Percentiles rank a stretch among this genome's conserved stretches.
These are phyloP conservation scores for Erythrolamprus reginae DNA, from an alignment of 2,113 vertebrate genomes.

Conservation along the genomic window DNA sequence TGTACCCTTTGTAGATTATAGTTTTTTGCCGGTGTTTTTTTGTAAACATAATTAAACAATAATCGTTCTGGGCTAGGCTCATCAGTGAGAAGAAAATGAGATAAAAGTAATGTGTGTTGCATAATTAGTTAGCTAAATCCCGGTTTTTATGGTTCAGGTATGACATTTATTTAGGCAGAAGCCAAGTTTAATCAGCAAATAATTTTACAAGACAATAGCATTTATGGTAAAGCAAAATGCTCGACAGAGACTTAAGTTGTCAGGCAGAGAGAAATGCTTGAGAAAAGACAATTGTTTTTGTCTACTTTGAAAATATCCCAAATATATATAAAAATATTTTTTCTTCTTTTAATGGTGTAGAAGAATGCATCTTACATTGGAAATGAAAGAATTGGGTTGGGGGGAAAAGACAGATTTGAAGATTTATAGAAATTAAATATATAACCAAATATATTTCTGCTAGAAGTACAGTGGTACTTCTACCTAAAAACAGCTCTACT, in stretches of 20 bases:
- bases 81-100: slow-evolving; percentile 42
- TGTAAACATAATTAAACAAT: slow-evolving; percentile 51
- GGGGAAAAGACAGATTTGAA: background rate
- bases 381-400: background rate
- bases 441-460: background rate
- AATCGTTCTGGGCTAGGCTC: slow-evolving; percentile 49
- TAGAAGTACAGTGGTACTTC: too few species aligned
- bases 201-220: slow-evolving; percentile 36
- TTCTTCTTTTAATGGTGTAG: slow-evolving; percentile 11
- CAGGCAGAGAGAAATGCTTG: background rate
- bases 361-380: background rate
- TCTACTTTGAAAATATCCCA: background rate
- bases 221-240: background rate
- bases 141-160: slow-evolving; percentile 40
- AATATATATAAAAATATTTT: background rate
- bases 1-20: slow-evolving; percentile 19
- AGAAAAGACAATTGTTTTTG: background rate
- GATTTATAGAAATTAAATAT: background rate
- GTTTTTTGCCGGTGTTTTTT: slow-evolving; percentile 30
- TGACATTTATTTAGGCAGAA: slow-evolving; percentile 41
- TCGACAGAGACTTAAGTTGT: slow-evolving; percentile 3
- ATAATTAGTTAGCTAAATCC: slow-evolving; percentile 42
- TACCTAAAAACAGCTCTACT: too few species aligned
- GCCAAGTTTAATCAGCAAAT: slow-evolving; percentile 35
- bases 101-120: slow-evolving; percentile 37